These are phyloP conservation scores for Lordiphosa stackelbergi DNA, from an alignment of 1,140 invertebrate genomes.

Conservation along the genomic window DNA sequence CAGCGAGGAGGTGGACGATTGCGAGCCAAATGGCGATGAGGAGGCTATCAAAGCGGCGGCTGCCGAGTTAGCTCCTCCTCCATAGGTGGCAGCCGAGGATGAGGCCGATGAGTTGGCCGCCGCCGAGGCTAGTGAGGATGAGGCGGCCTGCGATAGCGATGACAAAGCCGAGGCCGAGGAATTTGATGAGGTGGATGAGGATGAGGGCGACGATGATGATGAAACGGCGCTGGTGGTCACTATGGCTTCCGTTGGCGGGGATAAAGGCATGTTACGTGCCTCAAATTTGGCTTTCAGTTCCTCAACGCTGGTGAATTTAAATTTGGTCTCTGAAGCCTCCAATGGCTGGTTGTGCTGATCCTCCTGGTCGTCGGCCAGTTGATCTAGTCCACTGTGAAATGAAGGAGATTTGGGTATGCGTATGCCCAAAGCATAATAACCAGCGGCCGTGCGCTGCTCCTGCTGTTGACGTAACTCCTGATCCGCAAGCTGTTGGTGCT, in stretches of 20 bases:
- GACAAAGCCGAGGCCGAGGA: conserved; percentile 62
- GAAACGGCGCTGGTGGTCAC: conserved; percentile 16
- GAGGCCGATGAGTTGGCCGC: conserved; percentile 49
- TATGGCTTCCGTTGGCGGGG: conserved; percentile 50
- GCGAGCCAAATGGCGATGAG: conserved; percentile 53
- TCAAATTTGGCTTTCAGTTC: conserved; percentile 72
- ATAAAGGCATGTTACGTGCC: conserved; percentile 65
- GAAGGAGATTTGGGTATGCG: conserved; percentile 90
- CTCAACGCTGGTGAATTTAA: conserved; percentile 70
- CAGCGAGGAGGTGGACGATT: conserved; percentile 59
- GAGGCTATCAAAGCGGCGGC: conserved; percentile 55
- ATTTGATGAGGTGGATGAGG: conserved; percentile 64
- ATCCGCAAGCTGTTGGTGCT: conserved; percentile 14
- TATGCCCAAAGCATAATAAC: conserved; percentile 73
- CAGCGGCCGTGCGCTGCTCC: conserved; percentile 21
- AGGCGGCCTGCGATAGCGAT: conserved; percentile 56
- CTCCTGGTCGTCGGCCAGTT: conserved; percentile 81
- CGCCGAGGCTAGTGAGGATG: conserved; percentile 46
- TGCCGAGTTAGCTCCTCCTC: conserved; percentile 57
- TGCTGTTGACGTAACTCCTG: conserved; percentile 7
- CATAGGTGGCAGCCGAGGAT: conserved; percentile 61
- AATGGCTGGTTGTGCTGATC: conserved; percentile 17
- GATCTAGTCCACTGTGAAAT: conserved; percentile 88
- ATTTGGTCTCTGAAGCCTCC: conserved; percentile 23
- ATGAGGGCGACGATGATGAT: conserved; percentile 62